Percentiles rank a stretch among this genome's conserved stretches.
Conservation (phyloP, 2,113 vertebrate species). For the Ramphastos sulfuratus region DNA sequence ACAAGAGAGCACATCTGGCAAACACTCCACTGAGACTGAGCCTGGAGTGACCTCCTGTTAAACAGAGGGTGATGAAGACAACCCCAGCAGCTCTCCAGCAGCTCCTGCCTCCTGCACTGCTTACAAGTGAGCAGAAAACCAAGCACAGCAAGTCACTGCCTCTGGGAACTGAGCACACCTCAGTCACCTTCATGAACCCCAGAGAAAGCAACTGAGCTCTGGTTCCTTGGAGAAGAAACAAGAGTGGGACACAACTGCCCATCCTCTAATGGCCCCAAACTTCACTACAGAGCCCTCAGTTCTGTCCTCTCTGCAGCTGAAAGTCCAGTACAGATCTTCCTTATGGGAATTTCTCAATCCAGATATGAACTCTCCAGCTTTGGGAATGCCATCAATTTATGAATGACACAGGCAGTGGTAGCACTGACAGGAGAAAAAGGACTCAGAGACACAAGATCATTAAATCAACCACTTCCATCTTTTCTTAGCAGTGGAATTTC, state of each 20-base stretch:
- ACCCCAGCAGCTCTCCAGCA: neutral
- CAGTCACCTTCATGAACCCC: neutral
- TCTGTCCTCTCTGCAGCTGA: neutral
- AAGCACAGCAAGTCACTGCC: neutral
- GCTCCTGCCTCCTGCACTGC: neutral
- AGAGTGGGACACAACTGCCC: neutral
- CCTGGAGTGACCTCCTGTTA: neutral
- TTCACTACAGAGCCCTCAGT: neutral
- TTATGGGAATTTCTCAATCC: neutral
- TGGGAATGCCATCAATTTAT: neutral
- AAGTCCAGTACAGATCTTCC: neutral
- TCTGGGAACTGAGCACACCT: neutral
- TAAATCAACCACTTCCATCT: conserved; percentile 5
- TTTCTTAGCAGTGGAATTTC: neutral
- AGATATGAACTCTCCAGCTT: neutral
- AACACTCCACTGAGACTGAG: neutral
- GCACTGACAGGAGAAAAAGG: neutral
- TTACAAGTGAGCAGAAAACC: neutral
- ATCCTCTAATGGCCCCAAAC: neutral
- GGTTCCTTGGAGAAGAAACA: neutral
- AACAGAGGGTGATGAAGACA: neutral
- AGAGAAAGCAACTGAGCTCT: neutral
- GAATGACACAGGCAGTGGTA: neutral
- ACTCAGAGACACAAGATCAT: neutral
- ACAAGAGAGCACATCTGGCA: neutral